Evolutionary conservation across 2,888 invertebrate species (phyloP).

Genomic region (Pyralis farinalis): DNA sequence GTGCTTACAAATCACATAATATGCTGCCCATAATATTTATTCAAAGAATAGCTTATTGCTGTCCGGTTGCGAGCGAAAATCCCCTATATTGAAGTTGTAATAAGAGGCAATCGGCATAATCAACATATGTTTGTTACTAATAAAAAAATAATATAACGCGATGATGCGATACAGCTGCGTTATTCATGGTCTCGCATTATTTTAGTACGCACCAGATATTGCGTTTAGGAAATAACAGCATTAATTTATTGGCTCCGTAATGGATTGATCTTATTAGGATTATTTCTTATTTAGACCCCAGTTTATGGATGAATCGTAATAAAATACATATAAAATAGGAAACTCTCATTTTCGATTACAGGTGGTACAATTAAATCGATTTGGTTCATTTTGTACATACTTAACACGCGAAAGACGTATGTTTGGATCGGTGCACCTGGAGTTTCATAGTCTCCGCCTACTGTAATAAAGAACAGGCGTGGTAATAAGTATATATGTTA

Average conservation of each 20-base stretch:
- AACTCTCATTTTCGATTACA: too few relatives aligned
- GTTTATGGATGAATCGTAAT: too few relatives aligned
- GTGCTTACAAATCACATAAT: not conserved
- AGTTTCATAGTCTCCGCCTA: too few relatives aligned
- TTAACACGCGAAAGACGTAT: too few relatives aligned
- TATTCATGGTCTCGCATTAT: not conserved
- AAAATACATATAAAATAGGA: not conserved
- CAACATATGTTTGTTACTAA: constrained; percentile 5
- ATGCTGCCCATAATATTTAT: constrained; percentile 4
- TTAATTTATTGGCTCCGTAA: not conserved
- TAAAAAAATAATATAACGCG: constrained; percentile 7
- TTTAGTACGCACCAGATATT: not conserved
- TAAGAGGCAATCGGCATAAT: constrained; percentile 8
- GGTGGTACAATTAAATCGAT: too few relatives aligned
- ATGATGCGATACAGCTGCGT: not conserved
- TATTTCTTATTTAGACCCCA: too few relatives aligned
- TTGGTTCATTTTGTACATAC: too few relatives aligned
- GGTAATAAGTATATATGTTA: too few relatives aligned
- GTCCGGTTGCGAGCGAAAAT: constrained; percentile 1
- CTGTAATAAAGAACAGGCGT: too few relatives aligned
- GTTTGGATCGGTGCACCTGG: too few relatives aligned
- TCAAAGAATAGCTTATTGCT: constrained; percentile 1
- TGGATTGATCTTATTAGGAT: too few relatives aligned
- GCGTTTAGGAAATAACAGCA: not conserved
- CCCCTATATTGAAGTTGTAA: constrained; percentile 6